Evolutionary conservation across 2,113 vertebrate genomes (phyloP), one percentile per base, ranked within the genome.

Genomic region (Nothobranchius furzeri): DNA sequence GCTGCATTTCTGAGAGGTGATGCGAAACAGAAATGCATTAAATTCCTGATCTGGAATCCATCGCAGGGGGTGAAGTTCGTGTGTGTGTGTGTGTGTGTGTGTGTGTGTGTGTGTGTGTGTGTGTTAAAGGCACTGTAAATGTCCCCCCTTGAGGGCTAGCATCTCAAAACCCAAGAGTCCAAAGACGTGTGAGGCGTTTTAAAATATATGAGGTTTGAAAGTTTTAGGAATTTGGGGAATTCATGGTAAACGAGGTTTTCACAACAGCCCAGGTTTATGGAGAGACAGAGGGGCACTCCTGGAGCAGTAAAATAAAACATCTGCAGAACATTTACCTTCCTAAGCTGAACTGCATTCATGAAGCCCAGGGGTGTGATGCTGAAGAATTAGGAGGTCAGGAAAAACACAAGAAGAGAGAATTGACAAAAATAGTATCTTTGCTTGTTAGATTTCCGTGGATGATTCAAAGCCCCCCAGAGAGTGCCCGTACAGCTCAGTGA

Each of bases 1-100:
- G 67, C 84, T 7, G 74, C 90, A 93, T 92, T 93, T 91, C 88
- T 85, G 56, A 60, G 86, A 77, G 65, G 76, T 92, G 91, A 93
- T 87, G 90, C 70, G 83, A 87, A 91, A 86, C 90, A 91, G 87
- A 90, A 90, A 92, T 91, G 85, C 87, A 84, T 88, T 89, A 86
- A 88, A 92, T 88, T 91, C 87, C 81, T 62, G 79, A 91, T 92
- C 89, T 92, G 91, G 88, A 91, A 89, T 89, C 88, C 88, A 92
- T 91, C 85, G 90, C 81, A 68, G 86, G 89, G 90, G 86, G 89
- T 73, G 66, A 70, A 45, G 15, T 8, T 13, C 67, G 40, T 50
- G 40, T 35, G 50, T 45, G 7, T 6, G 47, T 48, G 59, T 60
- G n/a, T 51, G 54, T 58, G 42, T 48, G 71, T 20, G 20, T 20